Conservation (phyloP, 2,113 vertebrate genomes). For the Poicephalus meyeri region DNA sequence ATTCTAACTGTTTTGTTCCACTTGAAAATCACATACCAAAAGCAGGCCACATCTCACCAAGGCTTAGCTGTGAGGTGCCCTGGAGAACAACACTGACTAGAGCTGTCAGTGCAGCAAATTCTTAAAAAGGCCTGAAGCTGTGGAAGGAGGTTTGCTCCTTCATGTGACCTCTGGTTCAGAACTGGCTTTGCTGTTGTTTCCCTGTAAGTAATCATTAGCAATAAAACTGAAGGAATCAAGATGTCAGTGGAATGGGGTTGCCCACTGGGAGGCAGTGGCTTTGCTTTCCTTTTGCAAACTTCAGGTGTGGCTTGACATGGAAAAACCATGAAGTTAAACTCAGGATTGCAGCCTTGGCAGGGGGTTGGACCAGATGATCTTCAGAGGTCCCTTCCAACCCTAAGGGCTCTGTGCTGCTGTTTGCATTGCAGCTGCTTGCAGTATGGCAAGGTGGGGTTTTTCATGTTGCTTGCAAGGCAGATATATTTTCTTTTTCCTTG, state of each 20-base stretch:
- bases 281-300: not conserved
- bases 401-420: not conserved
- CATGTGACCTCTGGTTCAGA: not conserved
- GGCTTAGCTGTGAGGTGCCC: not conserved
- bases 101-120: not conserved
- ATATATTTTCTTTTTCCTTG: constrained; percentile 2
- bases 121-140: not conserved
- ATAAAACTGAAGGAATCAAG: not conserved
- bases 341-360: not conserved
- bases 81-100: not conserved
- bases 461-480: not conserved
- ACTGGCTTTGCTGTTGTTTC: not conserved
- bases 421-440: not conserved
- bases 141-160: not conserved
- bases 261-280: not conserved
- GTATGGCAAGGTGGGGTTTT: not conserved
- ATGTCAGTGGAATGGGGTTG: not conserved
- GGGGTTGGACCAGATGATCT: not conserved
- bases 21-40: not conserved
- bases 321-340: not conserved
- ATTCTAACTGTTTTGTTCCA: not conserved
- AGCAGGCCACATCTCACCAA: not conserved
- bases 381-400: not conserved
- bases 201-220: not conserved
- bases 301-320: not conserved